Evolutionary conservation across 2,797 vertebrate species (phyloP).

Genomic region (Geotrypetes seraphini): DNA sequence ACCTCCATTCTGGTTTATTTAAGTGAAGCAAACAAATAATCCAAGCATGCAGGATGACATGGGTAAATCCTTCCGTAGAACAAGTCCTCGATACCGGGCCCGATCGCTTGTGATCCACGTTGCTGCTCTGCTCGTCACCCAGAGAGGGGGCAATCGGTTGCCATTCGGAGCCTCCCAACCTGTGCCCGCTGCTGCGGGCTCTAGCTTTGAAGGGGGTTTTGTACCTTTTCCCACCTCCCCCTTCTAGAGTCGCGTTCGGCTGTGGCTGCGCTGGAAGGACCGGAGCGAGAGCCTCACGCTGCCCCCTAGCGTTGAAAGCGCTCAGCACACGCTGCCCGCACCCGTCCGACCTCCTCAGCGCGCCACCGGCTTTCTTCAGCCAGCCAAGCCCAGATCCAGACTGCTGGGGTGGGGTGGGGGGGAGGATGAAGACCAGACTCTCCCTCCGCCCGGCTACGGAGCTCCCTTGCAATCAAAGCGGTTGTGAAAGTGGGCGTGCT

Average conservation of each 20-base stretch:
- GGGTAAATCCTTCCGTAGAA: constrained; percentile 27
- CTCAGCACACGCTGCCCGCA: not conserved
- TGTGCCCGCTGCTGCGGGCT: no score
- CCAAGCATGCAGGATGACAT: constrained; percentile 21
- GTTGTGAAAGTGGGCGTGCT: constrained; percentile 60
- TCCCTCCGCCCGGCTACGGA: constrained; percentile 18
- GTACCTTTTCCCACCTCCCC: no score
- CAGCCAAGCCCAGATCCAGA: constrained; percentile 51
- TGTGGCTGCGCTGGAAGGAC: no score
- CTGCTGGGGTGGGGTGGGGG: constrained; percentile 10
- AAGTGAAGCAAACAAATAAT: constrained; percentile 2
- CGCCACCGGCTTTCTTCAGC: constrained; percentile 6
- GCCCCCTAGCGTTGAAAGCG: not conserved
- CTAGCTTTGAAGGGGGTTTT: no score
- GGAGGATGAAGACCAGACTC: constrained; percentile 25
- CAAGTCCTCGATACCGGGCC: no score
- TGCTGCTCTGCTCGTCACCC: no score
- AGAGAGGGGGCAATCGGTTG: no score
- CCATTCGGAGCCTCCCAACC: no score
- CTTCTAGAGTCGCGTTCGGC: no score
- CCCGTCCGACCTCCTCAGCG: not conserved
- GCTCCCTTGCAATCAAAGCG: constrained; percentile 48
- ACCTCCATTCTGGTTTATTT: constrained; percentile 2
- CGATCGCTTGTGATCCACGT: no score
- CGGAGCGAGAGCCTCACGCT: not conserved